Conservation (phyloP, 1,140 invertebrate genomes). For the Polyergus mexicanus region DNA sequence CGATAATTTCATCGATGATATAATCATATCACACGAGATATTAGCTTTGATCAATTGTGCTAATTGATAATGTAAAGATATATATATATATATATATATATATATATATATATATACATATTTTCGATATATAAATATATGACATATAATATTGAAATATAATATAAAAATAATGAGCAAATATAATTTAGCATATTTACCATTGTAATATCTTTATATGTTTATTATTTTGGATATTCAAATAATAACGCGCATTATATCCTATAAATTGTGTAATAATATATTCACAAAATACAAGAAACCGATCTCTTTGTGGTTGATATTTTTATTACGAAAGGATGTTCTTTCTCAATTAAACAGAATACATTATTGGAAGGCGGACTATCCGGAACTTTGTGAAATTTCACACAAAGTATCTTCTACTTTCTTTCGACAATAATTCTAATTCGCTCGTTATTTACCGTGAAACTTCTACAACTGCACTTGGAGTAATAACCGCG, state of each 20-base stretch:
- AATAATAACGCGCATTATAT: not conserved
- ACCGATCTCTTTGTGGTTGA: constrained; percentile 1
- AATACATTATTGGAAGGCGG: constrained; percentile 50
- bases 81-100: not conserved
- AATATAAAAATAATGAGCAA: not conserved
- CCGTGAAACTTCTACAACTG: constrained; percentile 63
- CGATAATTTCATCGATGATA: not conserved
- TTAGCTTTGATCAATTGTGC: not conserved
- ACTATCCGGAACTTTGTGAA: constrained; percentile 38
- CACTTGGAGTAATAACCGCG: constrained; percentile 61
- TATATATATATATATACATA: not conserved
- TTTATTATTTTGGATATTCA: not conserved
- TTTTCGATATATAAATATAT: too few species aligned
- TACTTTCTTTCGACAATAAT: constrained; percentile 63
- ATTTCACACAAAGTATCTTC: constrained; percentile 32
- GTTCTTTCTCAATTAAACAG: constrained; percentile 45
- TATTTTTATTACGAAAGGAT: constrained; percentile 17
- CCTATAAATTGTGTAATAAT: constrained; percentile 1
- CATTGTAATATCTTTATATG: not conserved
- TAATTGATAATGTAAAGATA: constrained; percentile 7
- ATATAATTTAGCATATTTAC: not conserved
- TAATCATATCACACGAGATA: not conserved
- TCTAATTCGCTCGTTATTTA: constrained; percentile 71
- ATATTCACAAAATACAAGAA: constrained; percentile 11
- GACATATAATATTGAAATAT: not conserved